Evolutionary conservation across 2,888 invertebrate species (phyloP).

Genomic region (Polydrusus cervinus): DNA sequence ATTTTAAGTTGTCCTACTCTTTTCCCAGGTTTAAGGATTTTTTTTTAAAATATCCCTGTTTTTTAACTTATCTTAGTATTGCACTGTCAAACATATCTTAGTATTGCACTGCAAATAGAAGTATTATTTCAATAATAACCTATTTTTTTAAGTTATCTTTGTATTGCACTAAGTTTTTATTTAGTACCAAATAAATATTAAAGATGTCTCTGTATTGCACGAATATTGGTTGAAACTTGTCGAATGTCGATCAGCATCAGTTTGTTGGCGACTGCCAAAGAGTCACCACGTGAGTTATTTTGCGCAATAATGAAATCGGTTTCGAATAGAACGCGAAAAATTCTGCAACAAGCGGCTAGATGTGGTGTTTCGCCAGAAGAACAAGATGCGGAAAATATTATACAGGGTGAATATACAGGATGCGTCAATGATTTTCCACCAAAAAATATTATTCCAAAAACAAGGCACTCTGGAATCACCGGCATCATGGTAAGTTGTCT

Average conservation of each 20-base stretch:
- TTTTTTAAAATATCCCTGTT: conserved; percentile 2
- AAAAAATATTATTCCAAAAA: not conserved
- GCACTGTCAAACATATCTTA: conserved; percentile 5
- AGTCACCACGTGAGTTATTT: not conserved
- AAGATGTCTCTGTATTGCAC: conserved; percentile 8
- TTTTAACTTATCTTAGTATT: conserved; percentile 1
- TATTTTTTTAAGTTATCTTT: conserved; percentile 8
- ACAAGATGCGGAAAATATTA: not conserved
- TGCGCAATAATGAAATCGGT: not conserved
- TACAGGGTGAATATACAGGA: not conserved
- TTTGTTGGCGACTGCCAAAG: not conserved
- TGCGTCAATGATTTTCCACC: not conserved
- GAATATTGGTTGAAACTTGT: conserved; percentile 1
- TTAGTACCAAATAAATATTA: not conserved
- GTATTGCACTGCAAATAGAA: not conserved
- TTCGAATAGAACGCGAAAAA: not conserved
- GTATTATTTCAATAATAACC: not conserved
- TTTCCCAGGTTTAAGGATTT: conserved; percentile 3
- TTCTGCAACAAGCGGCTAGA: not conserved
- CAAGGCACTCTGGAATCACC: not conserved
- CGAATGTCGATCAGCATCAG: not conserved
- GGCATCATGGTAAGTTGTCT: not conserved
- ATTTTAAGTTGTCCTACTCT: not conserved
- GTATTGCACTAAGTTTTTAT: not conserved
- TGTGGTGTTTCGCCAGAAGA: not conserved